phyloP scores from a whole-genome alignment of 2,113 vertebrate species.

The Merops nubicus region DNA sequence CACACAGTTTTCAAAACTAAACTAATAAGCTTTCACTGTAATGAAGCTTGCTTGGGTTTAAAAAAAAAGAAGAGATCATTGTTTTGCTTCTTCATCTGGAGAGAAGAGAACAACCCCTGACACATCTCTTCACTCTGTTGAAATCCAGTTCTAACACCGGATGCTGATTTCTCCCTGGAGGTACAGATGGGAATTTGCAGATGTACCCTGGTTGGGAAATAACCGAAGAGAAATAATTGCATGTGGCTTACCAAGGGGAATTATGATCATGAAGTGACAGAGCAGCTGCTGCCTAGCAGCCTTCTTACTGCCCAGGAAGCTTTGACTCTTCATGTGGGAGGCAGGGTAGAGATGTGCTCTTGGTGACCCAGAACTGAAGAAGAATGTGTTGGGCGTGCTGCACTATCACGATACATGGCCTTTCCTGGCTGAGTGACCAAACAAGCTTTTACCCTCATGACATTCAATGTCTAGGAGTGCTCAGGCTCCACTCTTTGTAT shows the following conservation, averaged over 20 bases:
- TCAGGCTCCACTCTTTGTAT: fast-evolving
- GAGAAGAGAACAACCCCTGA: neutral
- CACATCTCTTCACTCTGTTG: neutral
- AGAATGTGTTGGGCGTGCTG: neutral
- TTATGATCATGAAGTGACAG: neutral
- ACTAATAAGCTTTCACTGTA: neutral
- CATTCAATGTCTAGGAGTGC: neutral
- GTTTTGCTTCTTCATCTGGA: neutral
- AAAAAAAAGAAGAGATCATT: neutral
- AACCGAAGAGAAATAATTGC: neutral
- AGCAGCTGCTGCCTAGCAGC: neutral
- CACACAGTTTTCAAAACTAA: neutral
- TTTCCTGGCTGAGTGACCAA: neutral
- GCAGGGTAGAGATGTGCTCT: fast-evolving
- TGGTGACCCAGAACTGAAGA: neutral
- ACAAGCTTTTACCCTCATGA: neutral
- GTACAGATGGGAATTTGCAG: neutral
- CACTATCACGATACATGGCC: neutral
- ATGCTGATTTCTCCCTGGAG: neutral
- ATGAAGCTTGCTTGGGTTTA: neutral
- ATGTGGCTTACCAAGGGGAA: neutral
- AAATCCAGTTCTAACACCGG: neutral
- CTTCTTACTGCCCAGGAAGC: neutral
- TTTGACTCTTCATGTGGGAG: neutral
- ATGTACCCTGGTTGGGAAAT: neutral